Base-by-base conservation (phyloP, 2,113 vertebrate genomes). In the Smithornis capensis region DNA sequence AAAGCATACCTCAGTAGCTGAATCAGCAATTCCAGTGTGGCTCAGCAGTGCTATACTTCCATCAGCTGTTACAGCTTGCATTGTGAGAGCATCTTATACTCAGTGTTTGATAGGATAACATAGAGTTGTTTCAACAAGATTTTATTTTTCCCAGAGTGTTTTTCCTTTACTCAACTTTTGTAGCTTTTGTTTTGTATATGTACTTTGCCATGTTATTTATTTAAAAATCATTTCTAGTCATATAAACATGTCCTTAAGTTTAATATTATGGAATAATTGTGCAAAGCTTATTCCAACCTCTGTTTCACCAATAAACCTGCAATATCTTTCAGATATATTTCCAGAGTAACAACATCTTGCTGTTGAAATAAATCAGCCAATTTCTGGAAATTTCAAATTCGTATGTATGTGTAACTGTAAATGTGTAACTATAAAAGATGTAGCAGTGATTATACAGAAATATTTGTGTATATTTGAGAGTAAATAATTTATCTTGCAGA, bases 401-500 rank as follows among this genome's bases (percentile, higher is more conserved):
- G n/a, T 56, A 12, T 31, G 8, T 28, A 5, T n/a, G 17, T 19
- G 25, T 27, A 3, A n/a, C n/a, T 38, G 15, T 75, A 77, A 63
- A 83, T 82, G 62, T 55, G 45, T 81, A 87, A 81, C 19, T 70
- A 40, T 7, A 2, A 60, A 57, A 47, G 47, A 78, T 7, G 50
- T 22, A 84, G 16, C 23, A 89, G n/a, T 45, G 44, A 76, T 89
- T 83, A 81, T 37, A 86, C 15, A 80, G 28, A 50, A 87, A 67
- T 87, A 76, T 70, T 82, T 94, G 24, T 92, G 96, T 94, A 89
- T 35, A 89, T 33, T 47, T 63, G 57, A 35, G n/a, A 93, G 60
- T 73, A 85, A 76, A 74, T 60, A 96, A 93, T 60, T 94, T 42
- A 40, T 31, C 77, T 88, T 94, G 71, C 95, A 87, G 64, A 90